These are phyloP conservation scores for Gnathonemus longibarbis DNA, from an alignment of 2,113 vertebrate species.

Conservation along the genomic window DNA sequence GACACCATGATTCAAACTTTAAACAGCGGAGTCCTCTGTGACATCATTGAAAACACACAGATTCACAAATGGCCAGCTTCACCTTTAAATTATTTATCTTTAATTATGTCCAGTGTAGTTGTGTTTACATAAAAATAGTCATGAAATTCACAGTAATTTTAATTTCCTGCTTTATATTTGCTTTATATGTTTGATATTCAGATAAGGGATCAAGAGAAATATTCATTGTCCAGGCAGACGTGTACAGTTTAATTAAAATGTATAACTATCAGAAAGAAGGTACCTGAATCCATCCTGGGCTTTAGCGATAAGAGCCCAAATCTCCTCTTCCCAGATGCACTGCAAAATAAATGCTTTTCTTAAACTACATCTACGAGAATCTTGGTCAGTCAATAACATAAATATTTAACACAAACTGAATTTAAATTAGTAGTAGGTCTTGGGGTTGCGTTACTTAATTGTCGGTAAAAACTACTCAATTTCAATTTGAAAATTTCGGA, in stretches of 20 bases:
- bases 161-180: neutral
- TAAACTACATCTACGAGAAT: neutral
- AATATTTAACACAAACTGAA: neutral
- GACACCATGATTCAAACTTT: neutral
- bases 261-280: neutral
- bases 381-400: neutral
- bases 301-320: neutral
- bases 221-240: neutral
- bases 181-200: neutral
- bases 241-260: conserved; percentile 5
- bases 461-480: neutral
- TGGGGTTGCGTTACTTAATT: neutral
- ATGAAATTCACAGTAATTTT: neutral
- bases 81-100: neutral
- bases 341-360: neutral
- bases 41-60: neutral
- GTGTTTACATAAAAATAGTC: neutral
- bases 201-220: neutral
- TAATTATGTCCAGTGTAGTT: neutral
- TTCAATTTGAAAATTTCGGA: neutral
- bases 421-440: neutral
- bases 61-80: neutral
- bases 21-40: neutral
- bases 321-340: neutral
- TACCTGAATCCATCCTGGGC: neutral